A percentile compares a stretch with the other conserved stretches of the same genome.
Evolutionary conservation across 2,888 invertebrate genomes (phyloP).

Genomic region (Rhagophthalmus giganteus): DNA sequence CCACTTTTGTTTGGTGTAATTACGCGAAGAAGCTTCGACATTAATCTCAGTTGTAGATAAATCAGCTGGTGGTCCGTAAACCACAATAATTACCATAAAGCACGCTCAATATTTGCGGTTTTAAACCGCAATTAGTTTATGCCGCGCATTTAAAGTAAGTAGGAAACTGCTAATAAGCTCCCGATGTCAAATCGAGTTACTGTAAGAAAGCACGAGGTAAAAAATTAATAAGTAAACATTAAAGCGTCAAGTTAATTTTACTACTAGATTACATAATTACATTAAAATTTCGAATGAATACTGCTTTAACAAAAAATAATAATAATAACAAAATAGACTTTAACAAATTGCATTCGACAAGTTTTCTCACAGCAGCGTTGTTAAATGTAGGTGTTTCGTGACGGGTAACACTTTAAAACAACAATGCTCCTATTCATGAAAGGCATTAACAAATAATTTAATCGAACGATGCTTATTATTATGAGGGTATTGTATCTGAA

Average conservation of each 20-base stretch:
- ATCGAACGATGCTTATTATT: constrained; percentile 27
- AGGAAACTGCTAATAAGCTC: constrained; percentile 6
- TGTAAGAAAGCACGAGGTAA: background rate
- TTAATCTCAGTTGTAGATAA: constrained; percentile 1
- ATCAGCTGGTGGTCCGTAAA: constrained; percentile 12
- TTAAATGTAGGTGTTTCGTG: constrained; percentile 30
- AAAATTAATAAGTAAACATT: background rate
- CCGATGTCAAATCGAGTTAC: constrained; percentile 1
- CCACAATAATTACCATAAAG: constrained; percentile 5
- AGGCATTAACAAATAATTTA: constrained; percentile 28
- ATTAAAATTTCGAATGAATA: too few species aligned
- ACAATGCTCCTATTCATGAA: constrained; percentile 26
- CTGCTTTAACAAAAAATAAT: too few species aligned
- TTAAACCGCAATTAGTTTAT: constrained; percentile 8
- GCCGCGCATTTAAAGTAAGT: constrained; percentile 5
- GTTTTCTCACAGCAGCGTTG: constrained; percentile 24
- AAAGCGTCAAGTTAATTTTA: background rate
- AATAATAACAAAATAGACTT: background rate
- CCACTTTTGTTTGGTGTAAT: too few species aligned
- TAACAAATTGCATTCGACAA: constrained; percentile 2
- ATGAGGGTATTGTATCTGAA: constrained; percentile 19
- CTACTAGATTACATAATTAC: too few species aligned
- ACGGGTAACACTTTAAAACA: constrained; percentile 27
- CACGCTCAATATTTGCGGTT: constrained; percentile 10
- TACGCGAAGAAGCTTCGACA: too few species aligned